Evolutionary conservation across 2,797 vertebrate genomes (phyloP).

Genomic region (Sparus aurata): DNA sequence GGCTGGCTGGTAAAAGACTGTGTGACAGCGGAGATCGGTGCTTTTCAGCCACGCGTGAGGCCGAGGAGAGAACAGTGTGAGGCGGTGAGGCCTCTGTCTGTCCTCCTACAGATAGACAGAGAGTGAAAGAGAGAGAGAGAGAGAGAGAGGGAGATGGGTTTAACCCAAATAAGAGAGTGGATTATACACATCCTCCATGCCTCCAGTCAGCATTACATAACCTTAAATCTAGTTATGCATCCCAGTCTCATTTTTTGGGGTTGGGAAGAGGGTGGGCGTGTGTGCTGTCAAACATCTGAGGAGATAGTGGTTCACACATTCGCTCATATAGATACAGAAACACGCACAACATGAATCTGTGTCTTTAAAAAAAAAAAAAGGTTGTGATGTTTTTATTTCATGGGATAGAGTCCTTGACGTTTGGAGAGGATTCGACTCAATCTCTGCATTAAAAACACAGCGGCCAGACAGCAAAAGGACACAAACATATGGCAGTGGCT

Average conservation of each 20-base stretch:
- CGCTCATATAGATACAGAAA: constrained; percentile 19
- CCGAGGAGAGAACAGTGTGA: constrained; percentile 57
- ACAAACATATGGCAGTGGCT: constrained; percentile 54
- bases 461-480: constrained; percentile 26
- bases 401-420: neutral
- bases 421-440: constrained; percentile 34
- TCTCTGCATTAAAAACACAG: constrained; percentile 26
- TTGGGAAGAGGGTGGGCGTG: constrained; percentile 29
- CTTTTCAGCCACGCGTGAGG: constrained; percentile 48
- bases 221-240: constrained; percentile 84
- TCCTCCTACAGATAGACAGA: constrained; percentile 57
- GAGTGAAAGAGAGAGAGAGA: constrained; percentile 16
- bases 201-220: constrained; percentile 84
- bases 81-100: constrained; percentile 63
- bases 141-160: constrained; percentile 70
- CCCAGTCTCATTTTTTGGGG: constrained; percentile 73
- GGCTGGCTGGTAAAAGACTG: constrained; percentile 55
- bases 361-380: neutral
- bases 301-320: constrained; percentile 52
- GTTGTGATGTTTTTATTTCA: neutral
- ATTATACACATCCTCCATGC: constrained; percentile 81
- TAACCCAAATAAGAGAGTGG: constrained; percentile 84
- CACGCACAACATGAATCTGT: constrained; percentile 3
- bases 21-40: constrained; percentile 29
- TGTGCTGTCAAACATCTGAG: constrained; percentile 57